phyloP scores from a whole-genome alignment of 1,140 invertebrate species.

The Scaptomyza montana region DNA sequence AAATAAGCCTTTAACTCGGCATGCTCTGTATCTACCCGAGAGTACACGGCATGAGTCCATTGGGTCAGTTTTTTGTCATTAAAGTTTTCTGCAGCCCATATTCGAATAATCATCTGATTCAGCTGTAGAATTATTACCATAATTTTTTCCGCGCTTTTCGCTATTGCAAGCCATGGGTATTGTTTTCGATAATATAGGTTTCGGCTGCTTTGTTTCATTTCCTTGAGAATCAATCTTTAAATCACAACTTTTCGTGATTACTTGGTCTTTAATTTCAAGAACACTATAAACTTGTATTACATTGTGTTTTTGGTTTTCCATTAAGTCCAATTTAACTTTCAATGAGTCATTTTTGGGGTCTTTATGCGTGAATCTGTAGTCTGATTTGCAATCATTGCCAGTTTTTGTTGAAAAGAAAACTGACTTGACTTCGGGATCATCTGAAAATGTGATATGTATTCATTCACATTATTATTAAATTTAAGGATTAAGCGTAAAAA shows the following conservation, averaged over 20 bases:
- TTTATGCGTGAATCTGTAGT: neutral
- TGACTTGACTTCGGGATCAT: constrained; percentile 15
- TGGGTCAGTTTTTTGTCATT: neutral
- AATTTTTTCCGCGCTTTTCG: neutral
- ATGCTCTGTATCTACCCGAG: neutral
- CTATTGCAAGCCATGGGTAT: neutral
- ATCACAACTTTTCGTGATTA: constrained; percentile 3
- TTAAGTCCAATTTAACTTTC: neutral
- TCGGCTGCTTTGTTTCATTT: too few relatives aligned
- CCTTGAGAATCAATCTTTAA: neutral
- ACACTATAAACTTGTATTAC: constrained; percentile 4
- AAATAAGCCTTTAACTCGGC: constrained; percentile 25
- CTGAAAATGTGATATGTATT: constrained; percentile 1
- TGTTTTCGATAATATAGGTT: neutral
- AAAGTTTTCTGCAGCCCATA: constrained; percentile 35
- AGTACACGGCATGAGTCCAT: constrained; percentile 20
- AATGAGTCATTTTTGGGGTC: neutral
- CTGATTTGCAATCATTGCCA: neutral
- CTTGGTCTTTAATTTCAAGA: neutral
- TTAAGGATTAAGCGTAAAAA: too few relatives aligned
- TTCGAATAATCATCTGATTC: neutral
- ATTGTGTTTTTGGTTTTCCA: neutral
- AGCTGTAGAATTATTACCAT: neutral
- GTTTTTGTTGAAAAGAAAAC: constrained; percentile 19
- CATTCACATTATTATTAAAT: too few relatives aligned